Conservation (phyloP, 2,113 vertebrate genomes). For the Dipodomys spectabilis region DNA sequence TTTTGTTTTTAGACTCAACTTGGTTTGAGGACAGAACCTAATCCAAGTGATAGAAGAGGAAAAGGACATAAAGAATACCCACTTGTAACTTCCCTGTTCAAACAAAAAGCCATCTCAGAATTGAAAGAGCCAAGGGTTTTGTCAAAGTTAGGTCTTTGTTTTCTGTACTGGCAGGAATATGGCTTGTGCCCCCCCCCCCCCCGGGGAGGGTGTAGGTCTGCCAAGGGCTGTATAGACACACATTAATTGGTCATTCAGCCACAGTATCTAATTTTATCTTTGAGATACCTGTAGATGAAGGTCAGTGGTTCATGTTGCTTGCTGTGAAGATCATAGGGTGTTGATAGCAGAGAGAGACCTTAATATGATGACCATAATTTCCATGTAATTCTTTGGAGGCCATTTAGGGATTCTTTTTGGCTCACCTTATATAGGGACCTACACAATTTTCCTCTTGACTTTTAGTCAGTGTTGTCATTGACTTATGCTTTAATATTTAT, state of each 20-base stretch:
- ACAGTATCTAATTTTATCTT: neutral
- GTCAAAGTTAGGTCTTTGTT: neutral
- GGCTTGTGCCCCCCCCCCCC: no score
- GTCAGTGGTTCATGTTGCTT: neutral
- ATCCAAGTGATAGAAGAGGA: neutral
- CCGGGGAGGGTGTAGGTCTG: neutral
- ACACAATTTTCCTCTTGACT: neutral
- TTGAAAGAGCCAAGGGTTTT: neutral
- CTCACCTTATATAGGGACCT: neutral
- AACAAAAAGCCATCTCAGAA: neutral
- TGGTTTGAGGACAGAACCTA: slow-evolving; percentile 30
- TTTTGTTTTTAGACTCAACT: slow-evolving; percentile 52
- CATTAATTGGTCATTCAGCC: neutral
- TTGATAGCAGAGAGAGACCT: neutral
- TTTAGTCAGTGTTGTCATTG: neutral
- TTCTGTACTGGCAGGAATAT: neutral
- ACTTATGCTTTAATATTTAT: neutral
- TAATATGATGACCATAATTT: neutral
- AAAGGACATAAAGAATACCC: neutral
- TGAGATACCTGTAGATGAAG: neutral
- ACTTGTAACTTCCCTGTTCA: neutral
- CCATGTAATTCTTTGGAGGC: neutral
- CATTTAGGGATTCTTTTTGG: neutral
- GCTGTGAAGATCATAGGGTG: neutral
- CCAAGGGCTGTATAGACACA: neutral